A percentile compares a stretch with the other conserved stretches of the same genome.
phyloP scores from a whole-genome alignment of 2,888 invertebrate species.

The Plusia festucae region DNA sequence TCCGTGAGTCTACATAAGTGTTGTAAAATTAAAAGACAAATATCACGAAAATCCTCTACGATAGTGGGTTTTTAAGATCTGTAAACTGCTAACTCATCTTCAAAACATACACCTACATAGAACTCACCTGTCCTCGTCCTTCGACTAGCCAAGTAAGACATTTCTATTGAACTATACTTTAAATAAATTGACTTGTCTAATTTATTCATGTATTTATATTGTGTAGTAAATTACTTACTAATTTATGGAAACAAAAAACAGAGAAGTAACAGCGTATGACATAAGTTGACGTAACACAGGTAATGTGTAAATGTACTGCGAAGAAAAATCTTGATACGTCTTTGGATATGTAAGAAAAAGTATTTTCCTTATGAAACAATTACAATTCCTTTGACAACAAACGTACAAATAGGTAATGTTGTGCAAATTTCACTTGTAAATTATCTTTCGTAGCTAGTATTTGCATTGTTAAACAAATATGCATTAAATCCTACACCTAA shows the following conservation, averaged over 20 bases:
- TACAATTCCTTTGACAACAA: background rate
- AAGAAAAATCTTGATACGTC: background rate
- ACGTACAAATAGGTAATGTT: constrained; percentile 25
- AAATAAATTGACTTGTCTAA: too few relatives aligned
- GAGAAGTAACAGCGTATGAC: too few relatives aligned
- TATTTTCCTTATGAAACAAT: background rate
- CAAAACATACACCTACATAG: constrained; percentile 27
- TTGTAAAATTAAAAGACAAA: constrained; percentile 60
- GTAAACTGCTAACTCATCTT: constrained; percentile 26
- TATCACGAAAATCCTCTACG: constrained; percentile 44
- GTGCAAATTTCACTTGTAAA: constrained; percentile 24
- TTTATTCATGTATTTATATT: too few relatives aligned
- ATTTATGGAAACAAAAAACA: background rate
- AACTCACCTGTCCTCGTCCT: constrained; percentile 28
- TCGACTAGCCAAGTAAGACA: too few relatives aligned
- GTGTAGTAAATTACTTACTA: constrained; percentile 20
- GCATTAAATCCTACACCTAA: constrained; percentile 40
- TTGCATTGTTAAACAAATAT: constrained; percentile 43
- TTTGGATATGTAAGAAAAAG: background rate
- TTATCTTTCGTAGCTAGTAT: constrained; percentile 39
- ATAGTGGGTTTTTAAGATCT: constrained; percentile 52
- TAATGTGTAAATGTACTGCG: too few relatives aligned
- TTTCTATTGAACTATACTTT: too few relatives aligned
- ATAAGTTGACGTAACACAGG: too few relatives aligned
- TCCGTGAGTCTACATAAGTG: constrained; percentile 61